Evolutionary conservation across 2,888 invertebrate genomes (phyloP).

Genomic region (Lithophane ornitopus): DNA sequence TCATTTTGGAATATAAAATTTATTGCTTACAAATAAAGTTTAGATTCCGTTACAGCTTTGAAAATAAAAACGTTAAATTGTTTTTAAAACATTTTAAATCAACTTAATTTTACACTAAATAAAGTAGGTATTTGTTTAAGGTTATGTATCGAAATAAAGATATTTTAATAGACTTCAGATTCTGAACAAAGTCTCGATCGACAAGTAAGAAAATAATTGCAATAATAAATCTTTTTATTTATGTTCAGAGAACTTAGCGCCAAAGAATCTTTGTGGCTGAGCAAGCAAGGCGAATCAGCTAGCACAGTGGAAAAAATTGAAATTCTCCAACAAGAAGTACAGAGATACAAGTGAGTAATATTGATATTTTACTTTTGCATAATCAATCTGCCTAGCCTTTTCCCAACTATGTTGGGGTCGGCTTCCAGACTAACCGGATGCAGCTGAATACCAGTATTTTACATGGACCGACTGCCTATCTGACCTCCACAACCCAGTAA

Average conservation of each 20-base stretch:
- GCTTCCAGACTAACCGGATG: too few species aligned
- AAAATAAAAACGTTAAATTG: not conserved
- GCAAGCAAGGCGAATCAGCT: slow-evolving; percentile 95
- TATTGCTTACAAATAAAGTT: not conserved
- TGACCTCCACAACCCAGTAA: too few species aligned
- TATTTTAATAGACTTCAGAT: not conserved
- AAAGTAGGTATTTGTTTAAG: not conserved
- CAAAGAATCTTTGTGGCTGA: slow-evolving; percentile 94
- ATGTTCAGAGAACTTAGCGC: slow-evolving; percentile 93
- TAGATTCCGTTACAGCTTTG: not conserved
- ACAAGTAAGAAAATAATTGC: not conserved
- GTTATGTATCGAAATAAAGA: not conserved
- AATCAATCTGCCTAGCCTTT: too few species aligned
- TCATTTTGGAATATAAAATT: not conserved
- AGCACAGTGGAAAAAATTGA: slow-evolving; percentile 95
- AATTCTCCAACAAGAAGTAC: slow-evolving; percentile 94
- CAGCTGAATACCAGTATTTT: too few species aligned
- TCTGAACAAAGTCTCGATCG: not conserved
- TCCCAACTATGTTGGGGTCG: too few species aligned
- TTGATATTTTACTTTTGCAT: not conserved
- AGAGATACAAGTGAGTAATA: slow-evolving; percentile 93
- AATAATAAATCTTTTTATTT: slow-evolving; percentile 21
- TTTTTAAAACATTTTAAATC: not conserved
- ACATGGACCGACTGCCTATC: too few species aligned
- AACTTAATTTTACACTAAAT: not conserved